Base-by-base conservation (phyloP, 2,113 vertebrate species). In the Pomatorhinus ruficollis region DNA sequence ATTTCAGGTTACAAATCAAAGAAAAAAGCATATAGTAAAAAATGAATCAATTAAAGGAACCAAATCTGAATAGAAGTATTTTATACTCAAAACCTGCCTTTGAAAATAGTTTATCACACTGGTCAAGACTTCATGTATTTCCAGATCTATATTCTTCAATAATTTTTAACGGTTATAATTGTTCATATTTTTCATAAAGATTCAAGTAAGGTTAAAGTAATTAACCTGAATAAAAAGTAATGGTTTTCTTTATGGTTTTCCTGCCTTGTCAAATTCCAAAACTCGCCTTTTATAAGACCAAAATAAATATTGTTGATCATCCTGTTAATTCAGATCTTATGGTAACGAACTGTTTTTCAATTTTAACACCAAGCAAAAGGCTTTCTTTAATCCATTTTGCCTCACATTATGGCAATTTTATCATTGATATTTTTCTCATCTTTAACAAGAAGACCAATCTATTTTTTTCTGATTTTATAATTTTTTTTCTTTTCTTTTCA, bases 211-310 rank as follows among this genome's bases (percentile, higher is more conserved):
- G 24, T 76, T 95, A 94, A 95, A 70, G 53, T 92, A 93, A 96
- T 94, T 97, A 96, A 95, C 42, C 13, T 49, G 59, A 94, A 96
- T 88, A 95, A 96, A 89, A 90, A 50, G 9, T 75, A 94, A 85
- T 85, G 15, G 31, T 54, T 64, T 79, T 72, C 11, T 79, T 87
- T 28, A 53, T 85, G 76, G 75, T 96, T 97, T 83, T 91, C 87
- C 59, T 74, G 23, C 47, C 91, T 47, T 42, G 64, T 69, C 39
- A 95, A 91, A 44, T 97, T 94, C 78, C 54, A 86, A 94, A 97
- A 94, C 75, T 89, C 71, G 44, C 28, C 11, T 49, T 93, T 69
- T 80, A 31, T 89, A 93, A 88, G 45, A 93, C n/a, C 78, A 94
- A 86, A 94, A 77, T 24, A 69, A 83, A 54, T 7, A 30, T 77